A percentile compares a stretch with the other conserved stretches of the same genome.
These are phyloP conservation scores for Drosophila fuyamai DNA, from an alignment of 1,140 invertebrate genomes.

Conservation along the genomic window DNA sequence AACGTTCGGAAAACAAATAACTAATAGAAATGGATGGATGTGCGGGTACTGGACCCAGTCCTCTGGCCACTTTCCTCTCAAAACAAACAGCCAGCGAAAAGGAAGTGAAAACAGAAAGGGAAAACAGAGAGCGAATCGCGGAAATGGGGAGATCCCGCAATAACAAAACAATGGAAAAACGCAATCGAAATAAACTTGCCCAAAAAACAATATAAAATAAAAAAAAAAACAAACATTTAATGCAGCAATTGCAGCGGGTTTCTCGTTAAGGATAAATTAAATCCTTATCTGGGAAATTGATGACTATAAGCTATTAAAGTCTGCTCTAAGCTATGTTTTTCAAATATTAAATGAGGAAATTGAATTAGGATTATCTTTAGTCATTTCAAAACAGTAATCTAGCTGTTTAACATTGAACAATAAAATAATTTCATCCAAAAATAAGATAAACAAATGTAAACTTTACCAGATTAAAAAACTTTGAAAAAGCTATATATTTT, in stretches of 20 bases:
- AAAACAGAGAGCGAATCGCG: constrained; percentile 19
- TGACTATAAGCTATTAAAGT: neutral
- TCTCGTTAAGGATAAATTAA: constrained; percentile 8
- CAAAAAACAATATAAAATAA: constrained; percentile 27
- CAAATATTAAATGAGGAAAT: too few species aligned
- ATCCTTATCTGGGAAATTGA: neutral
- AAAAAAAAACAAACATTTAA: constrained; percentile 5
- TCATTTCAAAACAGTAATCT: too few species aligned
- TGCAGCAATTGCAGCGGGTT: neutral
- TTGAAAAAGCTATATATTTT: too few species aligned
- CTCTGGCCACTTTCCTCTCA: constrained; percentile 30
- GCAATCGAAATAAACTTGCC: constrained; percentile 48
- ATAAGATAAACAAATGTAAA: too few species aligned
- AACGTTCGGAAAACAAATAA: constrained; percentile 81
- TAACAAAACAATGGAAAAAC: constrained; percentile 62
- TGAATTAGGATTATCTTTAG: too few species aligned
- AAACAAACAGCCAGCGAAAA: constrained; percentile 43
- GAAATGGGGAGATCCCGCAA: constrained; percentile 33
- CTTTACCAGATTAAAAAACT: too few species aligned
- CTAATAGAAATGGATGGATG: constrained; percentile 72
- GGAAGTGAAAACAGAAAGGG: constrained; percentile 54
- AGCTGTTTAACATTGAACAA: too few species aligned
- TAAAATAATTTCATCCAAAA: too few species aligned
- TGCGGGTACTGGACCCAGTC: constrained; percentile 12
- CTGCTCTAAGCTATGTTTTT: neutral